Percentiles rank a stretch among this genome's conserved stretches.
Conservation (phyloP, 2,113 vertebrate genomes). For the Dryoscopus gambensis region DNA sequence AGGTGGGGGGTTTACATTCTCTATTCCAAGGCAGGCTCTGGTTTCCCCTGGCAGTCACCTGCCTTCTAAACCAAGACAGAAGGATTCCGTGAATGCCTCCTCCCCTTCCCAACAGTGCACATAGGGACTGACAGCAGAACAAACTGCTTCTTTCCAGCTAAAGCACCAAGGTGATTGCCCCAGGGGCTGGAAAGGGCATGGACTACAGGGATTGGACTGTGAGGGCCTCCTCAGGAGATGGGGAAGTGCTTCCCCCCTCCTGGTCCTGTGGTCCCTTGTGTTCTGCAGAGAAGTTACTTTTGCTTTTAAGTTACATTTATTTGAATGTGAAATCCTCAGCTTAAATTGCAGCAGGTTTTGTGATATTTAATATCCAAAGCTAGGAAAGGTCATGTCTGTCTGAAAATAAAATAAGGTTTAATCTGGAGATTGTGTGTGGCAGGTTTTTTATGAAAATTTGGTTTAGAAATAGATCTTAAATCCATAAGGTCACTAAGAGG, state of each 20-base stretch:
- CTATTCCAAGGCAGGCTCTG: too few relatives aligned
- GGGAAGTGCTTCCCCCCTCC: not conserved
- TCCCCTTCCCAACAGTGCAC: rapidly evolving
- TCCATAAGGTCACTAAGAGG: slow-evolving; percentile 54
- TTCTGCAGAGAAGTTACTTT: not conserved
- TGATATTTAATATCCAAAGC: slow-evolving; percentile 71
- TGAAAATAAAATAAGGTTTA: slow-evolving; percentile 65
- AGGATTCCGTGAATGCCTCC: not conserved
- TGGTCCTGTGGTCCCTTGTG: not conserved
- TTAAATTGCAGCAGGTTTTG: slow-evolving; percentile 62
- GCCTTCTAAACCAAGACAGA: too few relatives aligned
- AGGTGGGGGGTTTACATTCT: too few relatives aligned
- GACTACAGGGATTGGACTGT: rapidly evolving
- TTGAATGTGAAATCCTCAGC: slow-evolving; percentile 51
- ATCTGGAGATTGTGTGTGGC: slow-evolving; percentile 37
- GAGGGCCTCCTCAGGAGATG: not conserved
- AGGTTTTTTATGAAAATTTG: slow-evolving; percentile 52
- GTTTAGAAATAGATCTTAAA: slow-evolving; percentile 57
- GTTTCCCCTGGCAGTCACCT: too few relatives aligned
- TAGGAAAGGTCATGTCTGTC: slow-evolving; percentile 62
- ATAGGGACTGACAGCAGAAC: rapidly evolving
- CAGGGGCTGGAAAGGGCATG: not conserved
- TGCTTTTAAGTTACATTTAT: slow-evolving; percentile 39
- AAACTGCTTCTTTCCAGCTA: not conserved
- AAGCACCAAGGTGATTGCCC: rapidly evolving